These are phyloP conservation scores for Odontophorus gujanensis DNA, from an alignment of 2,113 vertebrate genomes.

Conservation along the genomic window DNA sequence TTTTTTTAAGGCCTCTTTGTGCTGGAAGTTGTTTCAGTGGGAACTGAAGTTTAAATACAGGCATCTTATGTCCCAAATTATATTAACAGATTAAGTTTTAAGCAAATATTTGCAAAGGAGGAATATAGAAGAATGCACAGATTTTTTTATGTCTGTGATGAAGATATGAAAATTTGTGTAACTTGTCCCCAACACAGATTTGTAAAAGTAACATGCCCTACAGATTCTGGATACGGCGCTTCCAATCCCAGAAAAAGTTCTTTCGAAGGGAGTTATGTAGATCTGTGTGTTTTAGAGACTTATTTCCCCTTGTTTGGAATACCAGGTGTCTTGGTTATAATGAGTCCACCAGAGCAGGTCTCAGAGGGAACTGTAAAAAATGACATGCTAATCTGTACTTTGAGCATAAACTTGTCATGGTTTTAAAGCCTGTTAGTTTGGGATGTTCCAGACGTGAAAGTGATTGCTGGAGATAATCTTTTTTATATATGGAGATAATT, in stretches of 20 bases:
- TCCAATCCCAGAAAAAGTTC: neutral
- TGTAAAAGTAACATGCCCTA: neutral
- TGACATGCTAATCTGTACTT: neutral
- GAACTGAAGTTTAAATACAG: neutral
- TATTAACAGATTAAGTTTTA: neutral
- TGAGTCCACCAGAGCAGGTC: neutral
- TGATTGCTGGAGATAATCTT: neutral
- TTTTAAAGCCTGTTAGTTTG: slow-evolving; percentile 22
- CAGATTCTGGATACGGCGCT: neutral
- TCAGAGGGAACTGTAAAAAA: slow-evolving; percentile 11
- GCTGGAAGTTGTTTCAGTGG: neutral
- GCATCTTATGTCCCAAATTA: neutral
- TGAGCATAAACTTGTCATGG: neutral
- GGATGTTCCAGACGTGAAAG: neutral
- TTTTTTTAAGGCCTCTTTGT: neutral
- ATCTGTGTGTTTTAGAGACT: neutral
- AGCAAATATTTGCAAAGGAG: neutral
- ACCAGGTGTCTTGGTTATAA: neutral
- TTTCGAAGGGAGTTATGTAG: neutral
- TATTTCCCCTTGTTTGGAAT: neutral
- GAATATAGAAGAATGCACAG: neutral
- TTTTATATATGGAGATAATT: too few relatives aligned
- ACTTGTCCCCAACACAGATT: neutral
- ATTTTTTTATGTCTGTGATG: neutral
- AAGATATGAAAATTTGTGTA: neutral